Base-by-base conservation (phyloP, 2,797 vertebrate genomes). In the Delichon dasypus region DNA sequence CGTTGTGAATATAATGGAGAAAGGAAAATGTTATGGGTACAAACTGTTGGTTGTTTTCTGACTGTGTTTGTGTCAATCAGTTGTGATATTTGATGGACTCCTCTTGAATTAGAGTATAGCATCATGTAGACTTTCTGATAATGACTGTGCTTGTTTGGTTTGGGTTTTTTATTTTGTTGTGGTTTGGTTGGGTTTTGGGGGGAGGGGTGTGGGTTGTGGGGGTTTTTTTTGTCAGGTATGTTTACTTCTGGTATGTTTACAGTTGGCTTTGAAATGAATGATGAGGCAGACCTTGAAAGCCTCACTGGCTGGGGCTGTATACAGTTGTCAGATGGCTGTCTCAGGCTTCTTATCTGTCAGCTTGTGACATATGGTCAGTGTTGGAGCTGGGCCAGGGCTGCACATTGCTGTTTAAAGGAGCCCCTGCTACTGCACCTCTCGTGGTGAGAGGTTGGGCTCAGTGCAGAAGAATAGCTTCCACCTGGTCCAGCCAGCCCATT, bases 301-400 rank as follows among this genome's bases (percentile, higher is more conserved):
- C 62, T 50, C 2, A 1, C 47, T 95, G 53, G 50, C 71, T 25
- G 4, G 22, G 47, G 34, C 32, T 16, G 70, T 25, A 13, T 85
- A 4, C 34, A 62, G 67, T 95, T 82, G 90, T 93, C 83, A 90
- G 55, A 87, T 93, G 77, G 40, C 76, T 96, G 54, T 95, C 90
- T 92, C 4, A 0, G 89, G 90, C 73, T 71, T 62, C 84, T 96
- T 96, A 64, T 95, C 94, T 96, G 76, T 94, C 72, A 90, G 94
- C 71, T 95, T 93, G 93, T 93, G 94, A 85, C 85, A 53, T 86
- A 91, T 54, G 78, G 89, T 95, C 92, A 85, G 53, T 66, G 45
- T 71, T 97, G 92, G 90, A 97, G 73, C 61, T 45, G 72, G 50
- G 92, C 83, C 93, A 94, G 61, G 22, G 34, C 60, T 80, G 76